Conservation (phyloP, 2,888 invertebrate genomes). For the Chymomyza fuscimana region DNA sequence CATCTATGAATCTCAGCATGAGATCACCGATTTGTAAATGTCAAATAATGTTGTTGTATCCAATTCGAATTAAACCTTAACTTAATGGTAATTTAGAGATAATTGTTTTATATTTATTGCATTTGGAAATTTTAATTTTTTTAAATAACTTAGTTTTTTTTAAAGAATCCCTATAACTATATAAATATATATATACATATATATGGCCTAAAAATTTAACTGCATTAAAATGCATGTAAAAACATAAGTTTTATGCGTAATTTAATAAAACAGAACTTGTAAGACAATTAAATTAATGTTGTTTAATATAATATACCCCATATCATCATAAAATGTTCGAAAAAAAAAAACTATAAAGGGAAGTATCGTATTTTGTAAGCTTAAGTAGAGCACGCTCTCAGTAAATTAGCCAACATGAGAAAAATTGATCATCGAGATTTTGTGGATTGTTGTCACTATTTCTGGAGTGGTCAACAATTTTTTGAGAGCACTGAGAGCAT, state of each 20-base stretch:
- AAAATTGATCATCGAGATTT: too few species aligned
- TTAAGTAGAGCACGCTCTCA: too few species aligned
- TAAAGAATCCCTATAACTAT: neutral
- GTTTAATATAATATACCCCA: too few species aligned
- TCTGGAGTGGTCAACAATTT: too few species aligned
- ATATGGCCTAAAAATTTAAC: neutral
- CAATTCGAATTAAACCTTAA: slow-evolving; percentile 46
- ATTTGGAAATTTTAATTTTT: slow-evolving; percentile 45
- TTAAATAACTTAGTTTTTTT: slow-evolving; percentile 22
- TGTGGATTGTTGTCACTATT: too few species aligned
- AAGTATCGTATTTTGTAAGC: too few species aligned
- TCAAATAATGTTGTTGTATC: slow-evolving; percentile 45
- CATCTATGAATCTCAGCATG: slow-evolving; percentile 73
- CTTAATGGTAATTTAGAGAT: slow-evolving; percentile 32
- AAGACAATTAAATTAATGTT: neutral
- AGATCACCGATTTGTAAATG: slow-evolving; percentile 78
- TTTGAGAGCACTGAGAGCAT: too few species aligned
- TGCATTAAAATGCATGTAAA: neutral
- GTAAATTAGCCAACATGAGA: too few species aligned
- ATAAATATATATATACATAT: neutral
- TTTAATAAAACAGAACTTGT: neutral
- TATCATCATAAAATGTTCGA: too few species aligned
- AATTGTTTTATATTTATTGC: slow-evolving; percentile 47
- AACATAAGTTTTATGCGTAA: neutral
- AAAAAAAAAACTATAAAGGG: too few species aligned